Evolutionary conservation across 2,113 vertebrate genomes (phyloP).

Genomic region (Lepisosteus oculatus): DNA sequence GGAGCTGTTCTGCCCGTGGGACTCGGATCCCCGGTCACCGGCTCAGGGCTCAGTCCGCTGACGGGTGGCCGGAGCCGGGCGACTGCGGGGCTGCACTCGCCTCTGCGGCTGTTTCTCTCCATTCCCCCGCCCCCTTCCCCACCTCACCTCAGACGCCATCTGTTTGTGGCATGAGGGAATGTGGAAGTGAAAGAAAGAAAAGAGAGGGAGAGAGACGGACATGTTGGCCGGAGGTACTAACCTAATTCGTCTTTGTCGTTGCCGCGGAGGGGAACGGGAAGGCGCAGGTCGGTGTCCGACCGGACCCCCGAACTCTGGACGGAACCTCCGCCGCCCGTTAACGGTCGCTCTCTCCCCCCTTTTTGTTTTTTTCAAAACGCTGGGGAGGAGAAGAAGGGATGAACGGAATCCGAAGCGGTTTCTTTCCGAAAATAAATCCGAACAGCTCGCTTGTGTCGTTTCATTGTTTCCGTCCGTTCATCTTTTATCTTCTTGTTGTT

Average conservation of each 20-base stretch:
- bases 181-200: constrained; percentile 7
- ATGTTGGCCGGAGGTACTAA: constrained; percentile 17
- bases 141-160: constrained; percentile 15
- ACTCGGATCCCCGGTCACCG: neutral
- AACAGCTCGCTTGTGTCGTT: neutral
- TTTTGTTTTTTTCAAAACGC: no score
- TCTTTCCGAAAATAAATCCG: no score
- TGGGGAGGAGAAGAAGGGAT: no score
- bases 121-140: constrained; percentile 5
- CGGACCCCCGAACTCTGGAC: no score
- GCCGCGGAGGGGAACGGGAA: neutral
- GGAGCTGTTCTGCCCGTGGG: neutral
- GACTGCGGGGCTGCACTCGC: constrained; percentile 3
- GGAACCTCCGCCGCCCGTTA: no score
- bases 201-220: constrained; percentile 2
- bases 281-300: neutral
- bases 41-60: no score
- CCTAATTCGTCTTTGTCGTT: constrained; percentile 13
- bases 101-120: constrained; percentile 16
- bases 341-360: no score
- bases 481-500: neutral
- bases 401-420: no score
- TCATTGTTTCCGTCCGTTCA: neutral
- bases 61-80: neutral
- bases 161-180: constrained; percentile 20